Evolutionary conservation across 2,113 vertebrate genomes (phyloP).

Genomic region (Chionis minor): DNA sequence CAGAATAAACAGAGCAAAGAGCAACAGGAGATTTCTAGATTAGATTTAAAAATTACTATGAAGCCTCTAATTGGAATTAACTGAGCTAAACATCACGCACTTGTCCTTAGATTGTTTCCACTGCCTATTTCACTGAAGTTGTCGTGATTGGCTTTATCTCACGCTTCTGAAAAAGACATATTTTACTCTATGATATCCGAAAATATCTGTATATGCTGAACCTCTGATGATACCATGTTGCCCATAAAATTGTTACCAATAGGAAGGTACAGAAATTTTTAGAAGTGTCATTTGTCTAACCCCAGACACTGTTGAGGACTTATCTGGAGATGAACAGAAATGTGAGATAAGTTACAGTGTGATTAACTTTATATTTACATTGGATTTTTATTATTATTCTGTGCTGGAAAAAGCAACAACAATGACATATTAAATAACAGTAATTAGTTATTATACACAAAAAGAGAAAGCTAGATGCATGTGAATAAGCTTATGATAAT

Average conservation of each 20-base stretch:
- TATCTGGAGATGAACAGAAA: not conserved
- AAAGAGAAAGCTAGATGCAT: slow-evolving; percentile 31
- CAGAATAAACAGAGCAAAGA: not conserved
- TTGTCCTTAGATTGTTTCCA: not conserved
- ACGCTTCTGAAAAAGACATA: not conserved
- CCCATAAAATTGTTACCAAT: not conserved
- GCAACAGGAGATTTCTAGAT: not conserved
- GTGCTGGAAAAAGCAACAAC: not conserved
- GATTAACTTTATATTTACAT: not conserved
- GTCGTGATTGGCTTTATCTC: not conserved
- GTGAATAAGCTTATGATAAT: slow-evolving; percentile 47
- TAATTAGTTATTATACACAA: slow-evolving; percentile 36
- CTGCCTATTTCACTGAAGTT: not conserved
- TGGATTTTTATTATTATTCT: slow-evolving; percentile 14
- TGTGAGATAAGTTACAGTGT: not conserved
- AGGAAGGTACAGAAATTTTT: not conserved
- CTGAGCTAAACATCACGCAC: not conserved
- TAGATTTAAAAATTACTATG: slow-evolving; percentile 16
- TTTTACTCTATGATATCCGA: not conserved
- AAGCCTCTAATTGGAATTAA: slow-evolving; percentile 26
- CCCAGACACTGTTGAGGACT: not conserved
- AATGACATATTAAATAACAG: slow-evolving; percentile 17
- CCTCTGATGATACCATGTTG: not conserved
- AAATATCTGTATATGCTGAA: not conserved
- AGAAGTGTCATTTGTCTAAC: not conserved